Base-by-base conservation (phyloP, 2,797 vertebrate genomes). In the Amblyopsis hoosieri region DNA sequence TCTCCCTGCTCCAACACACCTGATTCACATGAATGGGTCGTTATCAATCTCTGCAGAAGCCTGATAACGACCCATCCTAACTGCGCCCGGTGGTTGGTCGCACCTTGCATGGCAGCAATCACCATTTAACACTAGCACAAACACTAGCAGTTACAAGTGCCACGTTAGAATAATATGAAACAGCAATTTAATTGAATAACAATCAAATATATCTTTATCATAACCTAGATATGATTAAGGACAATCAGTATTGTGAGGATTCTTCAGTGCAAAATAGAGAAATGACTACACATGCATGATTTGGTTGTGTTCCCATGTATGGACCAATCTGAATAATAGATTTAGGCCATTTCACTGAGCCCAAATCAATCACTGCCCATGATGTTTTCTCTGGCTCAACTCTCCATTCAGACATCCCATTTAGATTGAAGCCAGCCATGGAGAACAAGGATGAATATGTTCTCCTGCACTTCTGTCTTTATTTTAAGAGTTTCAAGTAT, bases 401-500 rank as follows among this genome's bases (percentile, higher is more conserved):
- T 76, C 79, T 72, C 69, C 72, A 73, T 67, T 75, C 82, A 81
- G 58, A 83, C 75, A 82, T 76, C 77, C 75, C 78, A 83, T 82
- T 81, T 74, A 85, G 81, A 86, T 84, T 64, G 1, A 55, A 84
- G 83, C 75, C 72, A 71, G 81, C 81, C 62, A 73, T 72, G 72
- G 75, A 77, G 71, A 58, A 68, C 29, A 64, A 73, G 73, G 57
- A 75, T 74, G 84, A 87, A 83, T 84, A 69, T 73, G 81, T 79
- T 86, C 82, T 80, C 60, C 79, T 89, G 56, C 78, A 80, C 75
- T 81, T 88, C 82, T 15, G 11, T 51, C 68, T 80, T 82, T 92
- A 90, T 90, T 91, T 91, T 88, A 91, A 80, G 82, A 85, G 80
- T 49, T 69, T 69, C 87, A 85, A 91, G 90, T 84, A 72, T 87